Base-by-base conservation (phyloP, 2,113 vertebrate genomes). In the Clarias magur region DNA sequence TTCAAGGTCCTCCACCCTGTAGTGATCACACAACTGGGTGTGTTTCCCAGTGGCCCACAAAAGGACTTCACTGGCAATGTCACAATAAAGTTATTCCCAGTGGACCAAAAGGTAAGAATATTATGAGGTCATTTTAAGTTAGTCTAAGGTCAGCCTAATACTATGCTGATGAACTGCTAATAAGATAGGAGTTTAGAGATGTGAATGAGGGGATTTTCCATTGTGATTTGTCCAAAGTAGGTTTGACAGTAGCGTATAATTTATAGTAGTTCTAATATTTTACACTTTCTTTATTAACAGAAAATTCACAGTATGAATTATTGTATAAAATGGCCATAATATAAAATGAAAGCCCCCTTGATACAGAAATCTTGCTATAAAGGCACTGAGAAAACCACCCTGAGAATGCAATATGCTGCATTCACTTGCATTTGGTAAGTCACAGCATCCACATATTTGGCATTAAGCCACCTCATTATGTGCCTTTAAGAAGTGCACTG, bases 1-100 rank as follows among this genome's bases (percentile, higher is more conserved):
- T 99, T 99, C 42, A 97, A 96, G 85, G 97, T 99, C 23, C 96
- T 98, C 87, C 96, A 99, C 91, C 96, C 98, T 0, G 96, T 99
- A 72, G 96, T 99, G 72, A 97, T 99, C 87, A 99, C 97, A 57
- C 95, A 96, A 83, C 95, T 99, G 1, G 98, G 98, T 60, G 97
- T 99, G 65, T 98, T 99, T 92, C 94, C 96, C 38, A 94, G 96
- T 53, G 92, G 94, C 25, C 90, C 89, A 23, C 89, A 67, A 3
- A 91, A 91, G 17, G 95, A 96, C 82, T 96, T 98, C 90, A 96
- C 95, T 82, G 95, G 96, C 86, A 99, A 98, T 88, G 95, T 99
- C 90, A 99, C 97, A 0, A 97, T 99, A 79, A 97, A 95, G 90
- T 96, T 99, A 38, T 96, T 97, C 82, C 97, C 99, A 92, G 95